These are phyloP conservation scores for Helarctos malayanus DNA, from an alignment of 2,797 vertebrate species.

Conservation along the genomic window DNA sequence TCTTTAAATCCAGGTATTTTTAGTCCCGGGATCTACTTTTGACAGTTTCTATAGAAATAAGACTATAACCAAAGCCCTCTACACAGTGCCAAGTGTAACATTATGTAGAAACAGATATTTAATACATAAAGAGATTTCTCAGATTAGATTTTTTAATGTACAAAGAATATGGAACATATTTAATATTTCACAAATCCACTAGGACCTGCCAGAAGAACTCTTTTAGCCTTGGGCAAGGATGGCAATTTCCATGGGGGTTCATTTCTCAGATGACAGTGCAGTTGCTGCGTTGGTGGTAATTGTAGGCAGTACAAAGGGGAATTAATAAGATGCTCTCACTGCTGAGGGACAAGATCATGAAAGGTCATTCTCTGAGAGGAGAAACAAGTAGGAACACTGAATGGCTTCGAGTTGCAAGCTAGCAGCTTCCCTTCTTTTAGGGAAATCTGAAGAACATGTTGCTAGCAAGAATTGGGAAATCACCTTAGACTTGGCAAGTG, in stretches of 20 bases:
- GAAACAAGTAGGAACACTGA: background rate
- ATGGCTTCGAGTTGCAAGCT: background rate
- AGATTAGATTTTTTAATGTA: conserved; percentile 55
- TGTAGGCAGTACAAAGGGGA: background rate
- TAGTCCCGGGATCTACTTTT: background rate
- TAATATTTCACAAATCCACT: conserved; percentile 71
- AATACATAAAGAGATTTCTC: conserved; percentile 18
- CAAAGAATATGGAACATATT: conserved; percentile 66
- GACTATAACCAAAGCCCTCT: background rate
- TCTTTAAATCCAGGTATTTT: background rate
- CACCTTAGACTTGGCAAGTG: background rate
- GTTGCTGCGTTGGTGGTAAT: background rate
- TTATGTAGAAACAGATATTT: conserved; percentile 34
- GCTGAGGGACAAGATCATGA: background rate
- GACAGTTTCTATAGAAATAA: background rate
- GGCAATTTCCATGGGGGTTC: background rate
- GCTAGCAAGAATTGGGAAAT: background rate
- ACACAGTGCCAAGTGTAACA: background rate
- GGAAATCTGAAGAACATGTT: background rate
- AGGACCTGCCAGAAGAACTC: conserved; percentile 61
- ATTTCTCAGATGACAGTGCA: conserved; percentile 47
- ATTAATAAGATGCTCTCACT: background rate
- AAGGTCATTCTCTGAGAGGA: background rate
- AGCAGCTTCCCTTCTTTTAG: background rate
- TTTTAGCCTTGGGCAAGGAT: conserved; percentile 67